phyloP scores from a whole-genome alignment of 2,797 vertebrate species.

The Arctocebus calabarensis region DNA sequence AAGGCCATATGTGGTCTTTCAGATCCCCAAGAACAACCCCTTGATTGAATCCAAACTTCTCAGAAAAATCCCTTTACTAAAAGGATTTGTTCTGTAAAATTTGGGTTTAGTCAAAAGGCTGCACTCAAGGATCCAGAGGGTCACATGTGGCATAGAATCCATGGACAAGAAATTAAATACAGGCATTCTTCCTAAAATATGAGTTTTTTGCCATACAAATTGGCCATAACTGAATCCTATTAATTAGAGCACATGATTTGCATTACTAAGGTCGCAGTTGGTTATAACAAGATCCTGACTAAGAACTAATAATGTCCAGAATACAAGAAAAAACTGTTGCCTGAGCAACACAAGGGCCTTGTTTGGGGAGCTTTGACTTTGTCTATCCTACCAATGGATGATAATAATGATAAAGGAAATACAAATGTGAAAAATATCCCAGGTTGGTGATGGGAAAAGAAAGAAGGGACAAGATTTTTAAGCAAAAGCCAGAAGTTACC shows the following conservation, averaged over 20 bases:
- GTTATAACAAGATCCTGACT: neutral
- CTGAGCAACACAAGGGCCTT: neutral
- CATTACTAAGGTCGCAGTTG: neutral
- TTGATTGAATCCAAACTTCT: neutral
- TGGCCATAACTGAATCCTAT: neutral
- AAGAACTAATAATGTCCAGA: neutral
- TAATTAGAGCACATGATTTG: conserved; percentile 25
- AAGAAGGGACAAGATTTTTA: neutral
- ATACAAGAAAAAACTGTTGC: neutral
- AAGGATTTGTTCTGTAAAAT: neutral
- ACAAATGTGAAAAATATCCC: neutral
- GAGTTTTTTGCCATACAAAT: neutral
- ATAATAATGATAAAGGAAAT: neutral
- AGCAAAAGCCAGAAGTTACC: neutral
- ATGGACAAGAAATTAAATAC: conserved; percentile 26
- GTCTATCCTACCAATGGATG: neutral
- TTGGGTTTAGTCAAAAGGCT: neutral
- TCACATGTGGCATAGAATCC: neutral
- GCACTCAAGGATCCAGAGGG: neutral
- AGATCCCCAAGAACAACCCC: neutral
- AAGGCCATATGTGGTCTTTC: neutral
- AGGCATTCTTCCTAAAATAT: neutral
- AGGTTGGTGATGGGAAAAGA: neutral
- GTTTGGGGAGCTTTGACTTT: neutral
- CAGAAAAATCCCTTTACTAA: neutral